These are phyloP conservation scores for Paratrypauchen microcephalus DNA, from an alignment of 2,797 vertebrate genomes.

Conservation along the genomic window DNA sequence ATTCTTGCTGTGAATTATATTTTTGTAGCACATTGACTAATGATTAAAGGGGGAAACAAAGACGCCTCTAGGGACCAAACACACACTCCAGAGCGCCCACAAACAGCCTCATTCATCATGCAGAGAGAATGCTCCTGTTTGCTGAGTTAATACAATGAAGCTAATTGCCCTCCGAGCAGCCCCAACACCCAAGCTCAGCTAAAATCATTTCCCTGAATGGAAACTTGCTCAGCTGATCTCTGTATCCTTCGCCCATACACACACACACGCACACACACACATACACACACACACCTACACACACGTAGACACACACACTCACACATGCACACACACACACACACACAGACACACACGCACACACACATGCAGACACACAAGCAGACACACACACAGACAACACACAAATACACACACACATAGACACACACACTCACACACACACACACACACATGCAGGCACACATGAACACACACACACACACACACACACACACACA, in stretches of 20 bases:
- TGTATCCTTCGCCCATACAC: slow-evolving; percentile 28
- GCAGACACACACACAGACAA: slow-evolving; percentile 28
- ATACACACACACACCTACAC: too few species aligned
- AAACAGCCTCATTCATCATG: slow-evolving; percentile 79
- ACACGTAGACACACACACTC: background rate
- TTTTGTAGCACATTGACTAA: slow-evolving; percentile 73
- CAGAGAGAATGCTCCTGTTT: slow-evolving; percentile 71
- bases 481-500: background rate
- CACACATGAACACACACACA: too few species aligned
- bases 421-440: background rate
- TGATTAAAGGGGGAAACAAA: slow-evolving; percentile 77
- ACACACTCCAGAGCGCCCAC: slow-evolving; percentile 69
- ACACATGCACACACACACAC: too few species aligned
- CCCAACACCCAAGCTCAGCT: slow-evolving; percentile 74
- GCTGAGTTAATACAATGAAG: slow-evolving; percentile 79
- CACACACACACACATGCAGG: too few species aligned
- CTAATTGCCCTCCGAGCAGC: slow-evolving; percentile 77
- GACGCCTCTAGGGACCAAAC: slow-evolving; percentile 73
- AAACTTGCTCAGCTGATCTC: slow-evolving; percentile 64
- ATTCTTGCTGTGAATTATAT: slow-evolving; percentile 67
- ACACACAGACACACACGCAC: too few species aligned
- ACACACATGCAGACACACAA: slow-evolving; percentile 6
- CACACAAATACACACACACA: background rate
- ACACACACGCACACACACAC: background rate
- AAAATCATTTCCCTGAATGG: slow-evolving; percentile 72